Base-by-base conservation (phyloP, 2,113 vertebrate genomes). In the Gadus macrocephalus region DNA sequence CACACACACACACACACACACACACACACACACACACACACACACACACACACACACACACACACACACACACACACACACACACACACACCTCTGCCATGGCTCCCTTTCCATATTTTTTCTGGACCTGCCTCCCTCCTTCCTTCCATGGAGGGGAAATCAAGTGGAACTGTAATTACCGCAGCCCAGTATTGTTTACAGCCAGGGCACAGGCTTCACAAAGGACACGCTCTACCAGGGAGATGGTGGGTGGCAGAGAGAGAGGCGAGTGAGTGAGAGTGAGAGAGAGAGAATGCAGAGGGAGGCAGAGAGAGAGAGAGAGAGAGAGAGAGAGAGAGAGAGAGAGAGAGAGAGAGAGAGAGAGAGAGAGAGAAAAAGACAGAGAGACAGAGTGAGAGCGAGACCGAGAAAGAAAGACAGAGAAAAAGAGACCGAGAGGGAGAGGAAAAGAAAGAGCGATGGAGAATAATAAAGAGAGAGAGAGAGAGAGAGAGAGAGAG, bases 151-250 rank as follows among this genome's bases (percentile, higher is more conserved):
- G 31, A 14, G 17, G 11, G 14, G 20, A 62, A 62, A 78, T 79
- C 68, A 85, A 83, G 81, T 77, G 77, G 73, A 85, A 81, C 82
- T 70, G 73, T 76, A 87, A 86, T 89, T 85, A 87, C 78, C 11
- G 65, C 71, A 76, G 74, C 70, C 70, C 80, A 73, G 69, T 63
- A 66, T 83, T 83, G 79, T 88, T 85, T 86, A 84, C 78, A 78
- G 42, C 42, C 42, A 49, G 68, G 76, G 53, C 53, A 7, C 70
- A 68, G 74, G 75, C 67, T 67, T 38, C 71, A 72, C 72, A 68
- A 79, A 78, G 70, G 72, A 79, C 74, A 76, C 66, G 20, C 72
- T 70, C 62, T 20, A 15, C 28, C 53, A 53, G 64, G 56, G 53
- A 64, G 27, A 66, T 15, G 20, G 60, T 19, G 60, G 19, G 60